phyloP scores from a whole-genome alignment of 2,797 vertebrate species.

The Mastacembelus armatus region DNA sequence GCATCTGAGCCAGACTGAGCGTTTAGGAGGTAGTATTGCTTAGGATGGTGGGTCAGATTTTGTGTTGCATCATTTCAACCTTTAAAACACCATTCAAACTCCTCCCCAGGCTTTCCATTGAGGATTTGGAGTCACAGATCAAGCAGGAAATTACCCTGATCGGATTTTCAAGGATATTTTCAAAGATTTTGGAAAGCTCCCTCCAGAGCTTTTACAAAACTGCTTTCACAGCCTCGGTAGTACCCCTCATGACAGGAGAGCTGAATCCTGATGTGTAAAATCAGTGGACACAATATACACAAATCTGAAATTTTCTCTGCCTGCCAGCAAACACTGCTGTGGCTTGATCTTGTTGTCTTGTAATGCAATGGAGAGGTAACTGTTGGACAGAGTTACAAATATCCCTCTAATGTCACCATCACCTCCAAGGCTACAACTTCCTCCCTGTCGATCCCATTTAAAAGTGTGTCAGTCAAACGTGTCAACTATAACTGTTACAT shows the following conservation, averaged over 20 bases:
- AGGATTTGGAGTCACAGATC: neutral
- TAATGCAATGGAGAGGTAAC: slow-evolving; percentile 4
- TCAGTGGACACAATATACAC: too few relatives aligned
- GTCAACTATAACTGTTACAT: slow-evolving; percentile 69
- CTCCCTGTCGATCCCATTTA: slow-evolving; percentile 61
- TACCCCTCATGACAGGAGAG: neutral
- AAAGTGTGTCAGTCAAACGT: slow-evolving; percentile 81
- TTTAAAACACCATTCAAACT: too few relatives aligned
- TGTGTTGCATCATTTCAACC: too few relatives aligned
- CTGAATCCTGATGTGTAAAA: slow-evolving; percentile 12
- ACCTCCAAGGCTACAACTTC: slow-evolving; percentile 41
- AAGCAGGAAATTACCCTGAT: slow-evolving; percentile 7
- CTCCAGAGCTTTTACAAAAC: neutral
- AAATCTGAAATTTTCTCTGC: too few relatives aligned
- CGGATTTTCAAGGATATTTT: slow-evolving; percentile 12
- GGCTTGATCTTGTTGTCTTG: too few relatives aligned
- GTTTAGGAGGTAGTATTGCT: neutral
- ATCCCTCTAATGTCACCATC: slow-evolving; percentile 48
- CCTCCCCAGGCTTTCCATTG: neutral
- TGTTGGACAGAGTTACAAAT: slow-evolving; percentile 34
- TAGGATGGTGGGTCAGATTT: neutral
- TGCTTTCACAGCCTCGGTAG: neutral
- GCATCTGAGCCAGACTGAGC: slow-evolving; percentile 13
- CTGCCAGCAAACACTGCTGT: too few relatives aligned
- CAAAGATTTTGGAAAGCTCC: slow-evolving; percentile 13